phyloP scores from a whole-genome alignment of 2,888 invertebrate species.

The Cantharis nigra region DNA sequence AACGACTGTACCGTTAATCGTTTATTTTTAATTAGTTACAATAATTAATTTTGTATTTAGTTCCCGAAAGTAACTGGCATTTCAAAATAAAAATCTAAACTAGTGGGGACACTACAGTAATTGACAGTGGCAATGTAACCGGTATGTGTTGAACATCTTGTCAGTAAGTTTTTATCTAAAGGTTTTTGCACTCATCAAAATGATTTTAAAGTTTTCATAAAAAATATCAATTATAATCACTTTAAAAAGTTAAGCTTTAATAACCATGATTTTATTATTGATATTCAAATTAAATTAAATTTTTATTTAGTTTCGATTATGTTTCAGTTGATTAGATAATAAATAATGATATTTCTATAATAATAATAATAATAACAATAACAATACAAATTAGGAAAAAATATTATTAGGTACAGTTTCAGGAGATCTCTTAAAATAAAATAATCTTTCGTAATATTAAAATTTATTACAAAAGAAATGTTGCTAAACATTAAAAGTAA shows the following conservation, averaged over 20 bases:
- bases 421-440: neutral
- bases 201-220: neutral
- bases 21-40: neutral
- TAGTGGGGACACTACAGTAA: constrained; percentile 43
- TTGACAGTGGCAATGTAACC: constrained; percentile 51
- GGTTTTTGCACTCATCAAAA: neutral
- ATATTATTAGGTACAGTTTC: neutral
- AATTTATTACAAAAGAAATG: neutral
- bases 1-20: neutral
- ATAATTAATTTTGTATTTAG: neutral
- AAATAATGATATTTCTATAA: neutral
- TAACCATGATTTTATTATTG: neutral
- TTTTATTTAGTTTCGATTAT: neutral
- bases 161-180: constrained; percentile 41
- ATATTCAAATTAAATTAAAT: too few relatives aligned
- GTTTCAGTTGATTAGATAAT: neutral
- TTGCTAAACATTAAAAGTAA: neutral
- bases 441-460: neutral
- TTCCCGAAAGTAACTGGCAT: neutral
- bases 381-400: neutral
- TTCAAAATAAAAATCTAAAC: constrained; percentile 25
- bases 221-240: neutral
- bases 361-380: too few relatives aligned
- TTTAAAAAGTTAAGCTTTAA: neutral
- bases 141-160: constrained; percentile 50